These are phyloP conservation scores for Rhea americana DNA, from an alignment of 2,113 vertebrate genomes.

Conservation along the genomic window DNA sequence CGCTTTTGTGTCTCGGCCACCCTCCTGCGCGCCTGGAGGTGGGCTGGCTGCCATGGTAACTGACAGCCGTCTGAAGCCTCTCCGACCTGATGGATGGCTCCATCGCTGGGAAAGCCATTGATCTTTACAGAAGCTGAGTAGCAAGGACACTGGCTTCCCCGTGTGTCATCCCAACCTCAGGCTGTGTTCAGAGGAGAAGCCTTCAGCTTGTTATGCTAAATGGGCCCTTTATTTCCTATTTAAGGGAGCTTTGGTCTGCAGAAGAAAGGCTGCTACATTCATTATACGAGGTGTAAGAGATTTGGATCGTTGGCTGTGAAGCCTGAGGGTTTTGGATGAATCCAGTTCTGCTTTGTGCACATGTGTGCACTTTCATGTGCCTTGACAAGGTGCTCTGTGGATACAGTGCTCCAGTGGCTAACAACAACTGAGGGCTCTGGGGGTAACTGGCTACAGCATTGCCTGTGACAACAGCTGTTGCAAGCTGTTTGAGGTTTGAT, in stretches of 20 bases:
- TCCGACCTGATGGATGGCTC: background rate
- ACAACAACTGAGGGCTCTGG: background rate
- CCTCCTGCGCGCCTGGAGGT: background rate
- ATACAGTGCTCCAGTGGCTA: fast-evolving
- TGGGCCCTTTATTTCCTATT: background rate
- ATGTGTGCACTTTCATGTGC: background rate
- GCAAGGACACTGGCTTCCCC: background rate
- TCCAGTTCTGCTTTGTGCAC: background rate
- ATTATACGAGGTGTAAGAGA: no score
- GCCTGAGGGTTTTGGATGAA: background rate
- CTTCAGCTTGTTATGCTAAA: fast-evolving
- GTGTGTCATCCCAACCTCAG: fast-evolving
- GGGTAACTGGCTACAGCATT: background rate
- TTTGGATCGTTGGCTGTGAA: background rate
- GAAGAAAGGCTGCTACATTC: background rate
- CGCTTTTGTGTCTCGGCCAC: background rate
- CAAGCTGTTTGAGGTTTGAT: background rate
- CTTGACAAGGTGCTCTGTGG: background rate
- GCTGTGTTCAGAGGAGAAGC: background rate
- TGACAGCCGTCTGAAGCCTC: fast-evolving
- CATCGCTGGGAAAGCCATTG: background rate
- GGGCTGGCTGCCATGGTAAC: background rate
- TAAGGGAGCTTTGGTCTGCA: background rate
- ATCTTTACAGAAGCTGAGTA: background rate
- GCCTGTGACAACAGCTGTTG: background rate